Conservation (phyloP, 2,113 vertebrate species). For the Tympanuchus pallidicinctus region DNA sequence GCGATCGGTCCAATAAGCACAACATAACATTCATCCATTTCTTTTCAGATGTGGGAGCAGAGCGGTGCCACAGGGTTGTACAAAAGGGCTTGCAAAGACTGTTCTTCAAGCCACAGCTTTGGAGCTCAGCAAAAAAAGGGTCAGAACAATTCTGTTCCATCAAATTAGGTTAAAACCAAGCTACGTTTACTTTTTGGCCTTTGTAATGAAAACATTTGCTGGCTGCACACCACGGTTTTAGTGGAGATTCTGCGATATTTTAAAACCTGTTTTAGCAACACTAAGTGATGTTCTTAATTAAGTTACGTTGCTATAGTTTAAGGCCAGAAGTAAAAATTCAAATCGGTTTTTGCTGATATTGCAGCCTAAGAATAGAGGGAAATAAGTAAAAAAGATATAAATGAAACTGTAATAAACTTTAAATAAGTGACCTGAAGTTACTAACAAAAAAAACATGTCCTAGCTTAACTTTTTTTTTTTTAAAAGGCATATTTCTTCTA, state of each 20-base stretch:
- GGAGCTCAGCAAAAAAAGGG: background rate
- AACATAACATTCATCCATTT: background rate
- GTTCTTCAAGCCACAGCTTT: background rate
- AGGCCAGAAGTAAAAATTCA: constrained; percentile 60
- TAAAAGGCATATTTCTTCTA: background rate
- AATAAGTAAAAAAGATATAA: constrained; percentile 54
- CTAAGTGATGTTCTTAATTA: constrained; percentile 8
- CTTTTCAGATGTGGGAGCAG: background rate
- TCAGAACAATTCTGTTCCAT: background rate
- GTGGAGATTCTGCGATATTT: background rate
- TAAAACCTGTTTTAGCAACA: background rate
- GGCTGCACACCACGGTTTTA: background rate
- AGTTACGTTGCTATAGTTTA: constrained; percentile 16
- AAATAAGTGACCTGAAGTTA: constrained; percentile 60
- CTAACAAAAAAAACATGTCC: constrained; percentile 54
- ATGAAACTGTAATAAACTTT: constrained; percentile 32
- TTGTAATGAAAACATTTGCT: rapidly evolving
- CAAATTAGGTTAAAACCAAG: background rate
- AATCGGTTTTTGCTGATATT: constrained; percentile 28
- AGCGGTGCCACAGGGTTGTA: background rate
- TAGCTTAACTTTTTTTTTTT: background rate
- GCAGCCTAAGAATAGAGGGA: constrained; percentile 48
- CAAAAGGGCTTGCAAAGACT: background rate
- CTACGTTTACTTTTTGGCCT: background rate
- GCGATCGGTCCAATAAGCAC: constrained; percentile 3